Base-by-base conservation (phyloP, 2,113 vertebrate species). In the Anarrhichthys ocellatus region DNA sequence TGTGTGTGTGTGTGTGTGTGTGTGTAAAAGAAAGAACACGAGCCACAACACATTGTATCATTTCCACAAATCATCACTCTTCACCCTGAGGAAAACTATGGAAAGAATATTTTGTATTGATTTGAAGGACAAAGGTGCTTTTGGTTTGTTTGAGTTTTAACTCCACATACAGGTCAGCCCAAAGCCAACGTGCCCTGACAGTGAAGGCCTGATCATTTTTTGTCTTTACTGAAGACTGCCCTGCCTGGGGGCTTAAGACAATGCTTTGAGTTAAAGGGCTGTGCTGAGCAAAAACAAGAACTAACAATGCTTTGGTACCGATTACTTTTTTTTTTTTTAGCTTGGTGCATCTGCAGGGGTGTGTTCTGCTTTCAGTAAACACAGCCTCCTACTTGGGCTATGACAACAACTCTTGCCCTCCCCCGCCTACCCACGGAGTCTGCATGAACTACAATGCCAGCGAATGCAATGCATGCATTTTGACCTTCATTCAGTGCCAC, bases 151-250 rank as follows among this genome's bases (percentile, higher is more conserved):
- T 27, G 56, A 58, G 10, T 68, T 54, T 68, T 8, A 70, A 27
- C 59, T 75, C 52, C 6, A 59, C 40, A 13, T 24, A 1, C 20
- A 48, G 52, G 9, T 18, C 54, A 58, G 27, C 29, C 14, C 40
- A 65, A 20, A 74, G 44, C 17, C n/a, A 50, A 8, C 4, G 27
- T 46, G 29, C 20, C 27, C 40, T 5, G 48, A 63, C 36, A 74
- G 42, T 13, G 5, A 52, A 9, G 14, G 38, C 2, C 20, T 70
- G 56, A 80, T 84, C 40, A 69, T 29, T 58, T 58, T 59, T 32
- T 75, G 48, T 70, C 68, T 83, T 74, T 71, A 50, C 52, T 74
- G 42, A 42, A 48, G 65, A 59, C 58, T 62, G 73, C 18, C 40
- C 46, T 14, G 56, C n/a, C 56, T 48, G 15, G 66, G 48, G 62